Percentiles rank a stretch among this genome's conserved stretches.
Conservation (phyloP, 1,140 invertebrate genomes). For the fruit fly (Drosophila melanogaster) region DNA sequence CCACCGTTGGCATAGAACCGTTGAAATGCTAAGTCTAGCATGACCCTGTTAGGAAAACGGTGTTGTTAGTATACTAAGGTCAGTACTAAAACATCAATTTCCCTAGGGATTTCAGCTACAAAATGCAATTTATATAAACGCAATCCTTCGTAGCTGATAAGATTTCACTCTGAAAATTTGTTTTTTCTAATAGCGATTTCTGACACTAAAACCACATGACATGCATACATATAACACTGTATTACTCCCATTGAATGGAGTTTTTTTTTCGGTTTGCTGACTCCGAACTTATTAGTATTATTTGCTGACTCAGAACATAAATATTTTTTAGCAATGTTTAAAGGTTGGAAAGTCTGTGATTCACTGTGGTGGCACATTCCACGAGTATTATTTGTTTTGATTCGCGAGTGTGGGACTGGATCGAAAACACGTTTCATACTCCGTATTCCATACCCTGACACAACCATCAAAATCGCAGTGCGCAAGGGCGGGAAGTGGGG, state of each 20-base stretch:
- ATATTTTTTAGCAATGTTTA: slow-evolving; percentile 29
- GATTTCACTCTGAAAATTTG: too few species aligned
- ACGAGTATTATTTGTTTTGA: slow-evolving; percentile 33
- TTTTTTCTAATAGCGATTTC: neutral
- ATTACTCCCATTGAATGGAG: slow-evolving; percentile 7
- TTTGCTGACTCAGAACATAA: slow-evolving; percentile 12
- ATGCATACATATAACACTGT: neutral
- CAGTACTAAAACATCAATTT: neutral
- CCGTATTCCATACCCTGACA: slow-evolving; percentile 32
- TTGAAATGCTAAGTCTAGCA: neutral
- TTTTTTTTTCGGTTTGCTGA: slow-evolving; percentile 3
- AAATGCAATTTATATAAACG: neutral
- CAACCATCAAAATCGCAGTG: slow-evolving; percentile 39
- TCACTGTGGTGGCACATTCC: slow-evolving; percentile 28
- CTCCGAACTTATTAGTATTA: slow-evolving; percentile 11
- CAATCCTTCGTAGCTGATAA: too few species aligned
- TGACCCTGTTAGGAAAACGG: slow-evolving; percentile 7
- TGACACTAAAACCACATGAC: neutral
- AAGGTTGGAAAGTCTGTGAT: slow-evolving; percentile 26
- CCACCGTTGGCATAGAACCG: neutral
- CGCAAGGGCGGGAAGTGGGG: slow-evolving; percentile 34
- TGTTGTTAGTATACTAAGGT: neutral
- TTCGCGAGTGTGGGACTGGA: slow-evolving; percentile 16
- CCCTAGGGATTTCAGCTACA: neutral
- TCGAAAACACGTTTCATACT: slow-evolving; percentile 34